phyloP scores from a whole-genome alignment of 2,113 vertebrate species.

The Melanerpes aurifrons region DNA sequence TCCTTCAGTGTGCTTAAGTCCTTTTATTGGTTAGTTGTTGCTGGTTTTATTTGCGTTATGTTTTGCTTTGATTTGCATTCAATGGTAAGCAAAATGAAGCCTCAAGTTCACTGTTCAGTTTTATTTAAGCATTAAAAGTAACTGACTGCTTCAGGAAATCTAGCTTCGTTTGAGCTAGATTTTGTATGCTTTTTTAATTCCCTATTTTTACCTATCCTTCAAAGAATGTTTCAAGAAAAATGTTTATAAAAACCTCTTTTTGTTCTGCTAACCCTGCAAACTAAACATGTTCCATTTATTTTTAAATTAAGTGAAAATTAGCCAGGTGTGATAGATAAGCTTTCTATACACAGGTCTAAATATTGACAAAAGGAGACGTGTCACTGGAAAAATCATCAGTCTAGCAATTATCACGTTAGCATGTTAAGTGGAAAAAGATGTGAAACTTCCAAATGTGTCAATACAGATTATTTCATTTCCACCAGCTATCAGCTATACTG shows the following conservation, averaged over 20 bases:
- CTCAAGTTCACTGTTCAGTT: not conserved
- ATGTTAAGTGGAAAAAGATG: constrained; percentile 84
- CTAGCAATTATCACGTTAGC: constrained; percentile 85
- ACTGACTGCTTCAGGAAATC: not conserved
- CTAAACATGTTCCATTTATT: constrained; percentile 82
- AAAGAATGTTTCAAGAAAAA: constrained; percentile 66
- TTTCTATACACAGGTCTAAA: constrained; percentile 86
- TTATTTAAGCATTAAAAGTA: constrained; percentile 23
- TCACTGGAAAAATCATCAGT: constrained; percentile 85
- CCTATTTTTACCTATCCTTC: constrained; percentile 51
- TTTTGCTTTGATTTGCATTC: not conserved
- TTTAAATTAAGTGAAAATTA: constrained; percentile 86
- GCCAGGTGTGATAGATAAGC: constrained; percentile 85
- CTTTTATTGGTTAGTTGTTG: not conserved
- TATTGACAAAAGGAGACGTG: constrained; percentile 84
- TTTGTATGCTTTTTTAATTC: constrained; percentile 37
- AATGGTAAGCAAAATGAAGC: not conserved
- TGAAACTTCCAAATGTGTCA: constrained; percentile 84
- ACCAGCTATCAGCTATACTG: constrained; percentile 79
- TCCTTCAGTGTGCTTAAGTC: not conserved
- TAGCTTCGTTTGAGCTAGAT: not conserved
- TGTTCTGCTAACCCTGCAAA: constrained; percentile 76
- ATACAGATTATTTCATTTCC: constrained; percentile 85
- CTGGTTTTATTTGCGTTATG: not conserved
- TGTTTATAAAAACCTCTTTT: constrained; percentile 71